These are phyloP conservation scores for Montipora efflorescens DNA, from an alignment of 64 coral and sea anemone species.

Conservation along the genomic window DNA sequence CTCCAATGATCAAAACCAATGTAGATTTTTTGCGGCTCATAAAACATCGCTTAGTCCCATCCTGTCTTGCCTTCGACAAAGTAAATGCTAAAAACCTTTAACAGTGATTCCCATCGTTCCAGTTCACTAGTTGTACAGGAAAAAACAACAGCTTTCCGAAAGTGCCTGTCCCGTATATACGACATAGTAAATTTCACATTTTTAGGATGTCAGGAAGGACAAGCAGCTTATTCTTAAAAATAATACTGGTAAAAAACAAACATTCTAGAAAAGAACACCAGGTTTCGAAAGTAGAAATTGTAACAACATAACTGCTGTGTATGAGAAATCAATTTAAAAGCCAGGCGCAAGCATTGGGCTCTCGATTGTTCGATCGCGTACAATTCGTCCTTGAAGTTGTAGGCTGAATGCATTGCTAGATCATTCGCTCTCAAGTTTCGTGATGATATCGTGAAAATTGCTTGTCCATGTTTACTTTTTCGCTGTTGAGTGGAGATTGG, in stretches of 20 bases:
- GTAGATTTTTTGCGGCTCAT: not conserved
- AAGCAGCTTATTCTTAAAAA: constrained; percentile 4
- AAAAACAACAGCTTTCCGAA: no score
- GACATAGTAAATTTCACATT: not conserved
- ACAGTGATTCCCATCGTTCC: not conserved
- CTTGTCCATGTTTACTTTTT: constrained; percentile 38
- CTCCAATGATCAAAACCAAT: not conserved
- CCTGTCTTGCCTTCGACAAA: constrained; percentile 28
- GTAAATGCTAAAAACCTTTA: not conserved
- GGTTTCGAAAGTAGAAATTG: constrained; percentile 35
- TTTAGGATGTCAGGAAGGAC: not conserved
- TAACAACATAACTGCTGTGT: constrained; percentile 25
- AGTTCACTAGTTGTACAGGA: not conserved
- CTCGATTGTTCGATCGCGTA: not conserved
- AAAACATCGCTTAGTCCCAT: not conserved
- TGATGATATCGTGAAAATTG: constrained; percentile 40
- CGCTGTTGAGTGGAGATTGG: constrained; percentile 13
- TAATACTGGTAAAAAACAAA: constrained; percentile 39
- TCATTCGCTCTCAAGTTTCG: constrained; percentile 19
- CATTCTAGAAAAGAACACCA: not conserved
- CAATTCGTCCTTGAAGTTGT: constrained; percentile 22
- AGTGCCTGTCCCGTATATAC: no score
- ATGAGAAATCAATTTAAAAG: not conserved
- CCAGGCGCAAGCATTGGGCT: constrained; percentile 15
- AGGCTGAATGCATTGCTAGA: not conserved